Conservation (phyloP, 2,888 invertebrate species). For the Coecobrya sp. region DNA sequence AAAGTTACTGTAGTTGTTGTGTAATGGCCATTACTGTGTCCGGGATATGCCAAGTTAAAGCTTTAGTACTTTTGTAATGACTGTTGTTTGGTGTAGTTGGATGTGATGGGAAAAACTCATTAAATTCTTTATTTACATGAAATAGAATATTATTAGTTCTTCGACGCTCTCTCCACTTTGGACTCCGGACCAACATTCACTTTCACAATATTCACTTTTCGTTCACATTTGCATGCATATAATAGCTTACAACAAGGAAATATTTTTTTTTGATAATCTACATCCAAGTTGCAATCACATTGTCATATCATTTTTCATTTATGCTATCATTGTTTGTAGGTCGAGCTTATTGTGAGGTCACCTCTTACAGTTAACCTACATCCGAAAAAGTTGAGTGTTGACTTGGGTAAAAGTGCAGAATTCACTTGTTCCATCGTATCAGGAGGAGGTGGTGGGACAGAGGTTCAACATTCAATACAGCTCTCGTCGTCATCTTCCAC, state of each 20-base stretch:
- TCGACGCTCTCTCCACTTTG: constrained; percentile 9
- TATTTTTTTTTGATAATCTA: not conserved
- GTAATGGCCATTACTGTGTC: not conserved
- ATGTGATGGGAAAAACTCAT: constrained; percentile 58
- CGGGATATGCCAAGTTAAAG: constrained; percentile 37
- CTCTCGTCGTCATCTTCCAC: constrained; percentile 85
- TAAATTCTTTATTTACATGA: constrained; percentile 74
- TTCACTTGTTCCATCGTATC: constrained; percentile 90
- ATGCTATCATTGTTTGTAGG: constrained; percentile 81
- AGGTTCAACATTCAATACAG: constrained; percentile 79
- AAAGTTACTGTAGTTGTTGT: constrained; percentile 13
- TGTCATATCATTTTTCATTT: constrained; percentile 37
- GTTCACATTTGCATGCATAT: not conserved
- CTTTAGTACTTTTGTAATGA: constrained; percentile 51
- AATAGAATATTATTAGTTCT: constrained; percentile 64
- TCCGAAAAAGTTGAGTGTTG: constrained; percentile 91
- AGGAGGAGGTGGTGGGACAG: constrained; percentile 84
- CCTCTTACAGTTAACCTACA: constrained; percentile 90
- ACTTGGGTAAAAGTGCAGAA: constrained; percentile 92
- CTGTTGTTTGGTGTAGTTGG: constrained; percentile 34
- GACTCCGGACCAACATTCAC: too few species aligned
- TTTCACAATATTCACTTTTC: not conserved
- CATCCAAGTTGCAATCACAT: not conserved
- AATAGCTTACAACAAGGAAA: not conserved
- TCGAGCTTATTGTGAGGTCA: constrained; percentile 91